A percentile compares a stretch with the other conserved stretches of the same genome.
These are phyloP conservation scores for Temnothorax unifasciatus DNA, from an alignment of 2,888 invertebrate species.

Conservation along the genomic window DNA sequence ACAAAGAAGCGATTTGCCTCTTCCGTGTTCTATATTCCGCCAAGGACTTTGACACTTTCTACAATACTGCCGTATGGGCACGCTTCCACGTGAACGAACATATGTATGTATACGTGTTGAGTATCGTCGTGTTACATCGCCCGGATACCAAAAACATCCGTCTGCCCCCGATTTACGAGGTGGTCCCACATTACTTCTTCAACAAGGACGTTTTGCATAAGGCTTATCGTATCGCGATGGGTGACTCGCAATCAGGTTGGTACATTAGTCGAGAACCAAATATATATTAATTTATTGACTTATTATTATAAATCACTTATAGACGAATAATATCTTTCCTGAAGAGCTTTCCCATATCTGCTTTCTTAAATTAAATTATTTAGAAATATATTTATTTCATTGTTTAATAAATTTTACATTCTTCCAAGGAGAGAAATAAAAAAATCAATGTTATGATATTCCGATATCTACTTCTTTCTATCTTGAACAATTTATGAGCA, in stretches of 20 bases:
- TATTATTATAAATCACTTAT: too few relatives aligned
- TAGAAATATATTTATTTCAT: neutral
- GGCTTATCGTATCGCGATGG: constrained; percentile 76
- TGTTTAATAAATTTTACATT: neutral
- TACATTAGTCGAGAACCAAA: neutral
- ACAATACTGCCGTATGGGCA: constrained; percentile 88
- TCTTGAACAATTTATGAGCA: neutral
- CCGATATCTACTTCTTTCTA: neutral
- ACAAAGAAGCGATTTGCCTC: constrained; percentile 87
- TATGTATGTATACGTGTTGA: constrained; percentile 89
- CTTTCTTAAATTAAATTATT: neutral
- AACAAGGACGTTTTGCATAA: constrained; percentile 87
- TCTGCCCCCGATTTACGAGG: constrained; percentile 90
- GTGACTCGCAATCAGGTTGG: constrained; percentile 70
- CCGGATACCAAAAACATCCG: constrained; percentile 88
- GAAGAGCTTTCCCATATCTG: neutral
- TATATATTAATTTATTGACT: neutral
- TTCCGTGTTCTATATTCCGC: constrained; percentile 89
- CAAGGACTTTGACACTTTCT: constrained; percentile 89
- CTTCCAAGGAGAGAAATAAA: neutral
- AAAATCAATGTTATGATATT: neutral
- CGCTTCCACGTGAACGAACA: constrained; percentile 89
- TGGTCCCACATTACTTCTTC: constrained; percentile 89
- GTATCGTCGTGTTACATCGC: constrained; percentile 88
- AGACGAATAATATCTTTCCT: neutral